Conservation (phyloP, 2,797 vertebrate genomes). For the Falco novaeseelandiae region DNA sequence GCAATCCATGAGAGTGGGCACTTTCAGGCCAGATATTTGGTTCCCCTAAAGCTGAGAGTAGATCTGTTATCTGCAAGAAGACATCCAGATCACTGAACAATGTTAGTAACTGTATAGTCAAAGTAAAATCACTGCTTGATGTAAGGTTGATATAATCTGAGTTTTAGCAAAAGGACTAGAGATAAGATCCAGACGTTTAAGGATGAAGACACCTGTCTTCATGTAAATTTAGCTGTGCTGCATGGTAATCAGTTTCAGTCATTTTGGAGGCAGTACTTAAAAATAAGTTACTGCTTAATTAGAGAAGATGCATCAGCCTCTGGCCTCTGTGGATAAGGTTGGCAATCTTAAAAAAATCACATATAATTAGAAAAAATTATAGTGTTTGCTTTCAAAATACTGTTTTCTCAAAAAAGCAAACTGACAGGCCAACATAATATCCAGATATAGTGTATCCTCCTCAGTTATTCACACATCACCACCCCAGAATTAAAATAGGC, state of each 20-base stretch:
- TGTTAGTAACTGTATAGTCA: neutral
- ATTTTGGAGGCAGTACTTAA: neutral
- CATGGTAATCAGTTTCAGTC: neutral
- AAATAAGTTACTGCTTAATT: neutral
- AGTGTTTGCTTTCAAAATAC: slow-evolving; percentile 37
- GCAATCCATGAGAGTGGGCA: neutral
- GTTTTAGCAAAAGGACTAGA: neutral
- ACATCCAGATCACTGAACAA: neutral
- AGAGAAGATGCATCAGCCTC: neutral
- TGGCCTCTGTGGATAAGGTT: neutral
- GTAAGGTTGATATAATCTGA: neutral
- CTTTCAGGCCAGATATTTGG: neutral
- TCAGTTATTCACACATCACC: neutral
- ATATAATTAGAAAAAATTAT: slow-evolving; percentile 44
- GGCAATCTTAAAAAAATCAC: slow-evolving; percentile 31
- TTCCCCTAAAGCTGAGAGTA: neutral
- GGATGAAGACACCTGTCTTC: neutral
- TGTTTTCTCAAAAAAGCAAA: slow-evolving; percentile 27
- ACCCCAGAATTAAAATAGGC: slow-evolving; percentile 1
- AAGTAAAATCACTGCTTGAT: neutral
- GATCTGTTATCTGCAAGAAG: neutral
- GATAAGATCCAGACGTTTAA: neutral
- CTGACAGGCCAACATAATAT: neutral
- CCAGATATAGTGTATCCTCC: neutral
- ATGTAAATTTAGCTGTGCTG: neutral